Evolutionary conservation across 2,113 vertebrate genomes (phyloP).

Genomic region (Xiphorhynchus elegans): DNA sequence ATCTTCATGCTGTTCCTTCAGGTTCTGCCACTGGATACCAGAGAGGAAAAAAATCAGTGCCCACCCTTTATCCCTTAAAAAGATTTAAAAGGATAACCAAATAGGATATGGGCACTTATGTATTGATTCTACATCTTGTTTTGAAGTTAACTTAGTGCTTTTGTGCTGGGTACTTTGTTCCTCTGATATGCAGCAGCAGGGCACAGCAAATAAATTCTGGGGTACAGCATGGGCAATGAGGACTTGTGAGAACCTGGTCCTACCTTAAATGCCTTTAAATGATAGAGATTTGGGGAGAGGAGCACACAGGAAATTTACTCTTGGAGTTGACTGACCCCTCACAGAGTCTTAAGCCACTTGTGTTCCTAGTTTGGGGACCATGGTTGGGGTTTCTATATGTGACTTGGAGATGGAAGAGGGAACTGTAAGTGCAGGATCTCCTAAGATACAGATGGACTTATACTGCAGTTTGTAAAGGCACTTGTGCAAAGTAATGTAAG

Average conservation of each 20-base stretch:
- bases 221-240: neutral
- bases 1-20: neutral
- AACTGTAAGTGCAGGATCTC: neutral
- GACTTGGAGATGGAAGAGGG: neutral
- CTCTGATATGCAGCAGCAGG: neutral
- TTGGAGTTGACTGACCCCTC: neutral
- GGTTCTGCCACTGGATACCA: neutral
- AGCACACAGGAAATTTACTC: neutral
- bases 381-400: neutral
- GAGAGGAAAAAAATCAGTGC: neutral
- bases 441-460: neutral
- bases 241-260: neutral
- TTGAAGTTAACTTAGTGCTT: neutral
- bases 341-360: neutral
- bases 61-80: neutral
- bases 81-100: neutral
- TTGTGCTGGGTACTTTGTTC: neutral
- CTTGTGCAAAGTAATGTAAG: neutral
- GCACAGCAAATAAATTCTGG: no score
- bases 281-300: neutral
- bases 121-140: neutral
- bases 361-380: neutral
- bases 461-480: neutral
- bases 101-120: accelerated
- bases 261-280: neutral